These are phyloP conservation scores for Anoncus sp. DNA, from an alignment of 2,888 invertebrate species.

Conservation along the genomic window DNA sequence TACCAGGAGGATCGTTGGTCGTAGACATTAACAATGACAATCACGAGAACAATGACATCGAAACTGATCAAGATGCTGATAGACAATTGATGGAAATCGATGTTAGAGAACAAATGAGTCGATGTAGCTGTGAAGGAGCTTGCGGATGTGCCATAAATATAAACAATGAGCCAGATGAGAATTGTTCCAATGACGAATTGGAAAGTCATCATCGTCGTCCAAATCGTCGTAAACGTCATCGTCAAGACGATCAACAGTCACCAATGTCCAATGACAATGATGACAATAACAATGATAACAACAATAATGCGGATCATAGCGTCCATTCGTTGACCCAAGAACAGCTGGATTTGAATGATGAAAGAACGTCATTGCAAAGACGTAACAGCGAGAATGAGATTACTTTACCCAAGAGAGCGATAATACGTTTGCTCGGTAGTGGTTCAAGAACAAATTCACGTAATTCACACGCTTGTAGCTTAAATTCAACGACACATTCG, in stretches of 20 bases:
- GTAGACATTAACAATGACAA: no score
- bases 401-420: constrained; percentile 63
- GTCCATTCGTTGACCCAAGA: no score
- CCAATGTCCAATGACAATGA: not conserved
- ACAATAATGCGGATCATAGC: constrained; percentile 8
- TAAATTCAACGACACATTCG: constrained; percentile 65
- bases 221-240: constrained; percentile 26
- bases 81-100: no score
- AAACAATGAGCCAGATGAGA: not conserved
- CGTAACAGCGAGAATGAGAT: constrained; percentile 40
- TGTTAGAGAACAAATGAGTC: not conserved
- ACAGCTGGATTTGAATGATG: constrained; percentile 3
- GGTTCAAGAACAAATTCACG: constrained; percentile 59
- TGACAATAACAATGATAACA: constrained; percentile 19
- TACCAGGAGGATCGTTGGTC: no score
- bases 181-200: constrained; percentile 5
- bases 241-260: constrained; percentile 23
- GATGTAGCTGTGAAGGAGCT: constrained; percentile 78
- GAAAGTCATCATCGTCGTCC: constrained; percentile 26
- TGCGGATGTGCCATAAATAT: constrained; percentile 74
- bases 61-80: no score
- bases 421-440: constrained; percentile 69
- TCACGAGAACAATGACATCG: not conserved
- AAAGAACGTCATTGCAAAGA: not conserved
- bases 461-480: constrained; percentile 59